These are phyloP conservation scores for Agrotis segetum DNA, from an alignment of 2,888 invertebrate species.

Conservation along the genomic window DNA sequence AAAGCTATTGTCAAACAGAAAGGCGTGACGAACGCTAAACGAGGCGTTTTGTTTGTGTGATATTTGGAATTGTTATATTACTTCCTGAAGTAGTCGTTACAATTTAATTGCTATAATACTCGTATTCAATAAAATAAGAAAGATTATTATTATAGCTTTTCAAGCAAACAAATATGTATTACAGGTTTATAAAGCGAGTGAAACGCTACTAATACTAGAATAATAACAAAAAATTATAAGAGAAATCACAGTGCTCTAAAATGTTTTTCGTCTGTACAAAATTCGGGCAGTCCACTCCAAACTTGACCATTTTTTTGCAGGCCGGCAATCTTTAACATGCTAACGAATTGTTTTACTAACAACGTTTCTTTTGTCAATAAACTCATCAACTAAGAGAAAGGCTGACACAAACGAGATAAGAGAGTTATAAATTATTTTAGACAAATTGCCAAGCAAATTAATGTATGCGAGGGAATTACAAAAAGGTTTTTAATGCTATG, in stretches of 20 bases:
- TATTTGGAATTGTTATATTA: too few relatives aligned
- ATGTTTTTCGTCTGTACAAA: neutral
- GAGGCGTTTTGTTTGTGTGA: too few relatives aligned
- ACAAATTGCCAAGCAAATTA: slow-evolving; percentile 46
- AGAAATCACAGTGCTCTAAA: neutral
- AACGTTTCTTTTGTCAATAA: slow-evolving; percentile 34
- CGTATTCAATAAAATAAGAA: too few relatives aligned
- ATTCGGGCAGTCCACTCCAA: neutral
- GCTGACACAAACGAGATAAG: slow-evolving; percentile 34
- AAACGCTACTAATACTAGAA: neutral
- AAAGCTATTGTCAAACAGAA: too few relatives aligned
- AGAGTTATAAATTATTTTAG: slow-evolving; percentile 45
- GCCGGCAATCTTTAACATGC: slow-evolving; percentile 12
- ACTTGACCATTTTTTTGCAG: slow-evolving; percentile 26
- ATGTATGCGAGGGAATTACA: slow-evolving; percentile 24
- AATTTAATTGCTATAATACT: neutral
- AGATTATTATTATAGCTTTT: too few relatives aligned
- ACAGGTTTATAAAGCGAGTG: too few relatives aligned
- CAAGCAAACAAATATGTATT: too few relatives aligned
- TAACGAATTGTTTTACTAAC: slow-evolving; percentile 30
- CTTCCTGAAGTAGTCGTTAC: neutral
- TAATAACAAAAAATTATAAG: neutral
- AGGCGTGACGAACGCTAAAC: too few relatives aligned
- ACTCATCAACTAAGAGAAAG: slow-evolving; percentile 49
- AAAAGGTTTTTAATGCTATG: slow-evolving; percentile 47